Conservation (phyloP, 2,888 invertebrate species). For the Zaprionus lineosus region DNA sequence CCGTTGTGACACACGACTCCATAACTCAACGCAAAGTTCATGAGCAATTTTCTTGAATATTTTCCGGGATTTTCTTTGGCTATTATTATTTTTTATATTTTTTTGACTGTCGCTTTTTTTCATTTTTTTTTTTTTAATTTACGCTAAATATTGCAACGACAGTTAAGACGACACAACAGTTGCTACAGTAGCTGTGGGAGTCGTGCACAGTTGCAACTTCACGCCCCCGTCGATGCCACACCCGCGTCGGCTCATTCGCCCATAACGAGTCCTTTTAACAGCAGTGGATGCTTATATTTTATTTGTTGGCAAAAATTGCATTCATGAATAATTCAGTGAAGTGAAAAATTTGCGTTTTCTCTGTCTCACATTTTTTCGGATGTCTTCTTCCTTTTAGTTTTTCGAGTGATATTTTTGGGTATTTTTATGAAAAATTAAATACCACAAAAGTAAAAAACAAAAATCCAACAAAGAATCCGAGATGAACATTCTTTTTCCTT, state of each 20-base stretch:
- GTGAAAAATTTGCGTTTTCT: slow-evolving; percentile 63
- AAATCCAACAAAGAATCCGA: slow-evolving; percentile 21
- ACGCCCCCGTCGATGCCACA: slow-evolving; percentile 17
- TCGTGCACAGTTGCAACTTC: slow-evolving; percentile 42
- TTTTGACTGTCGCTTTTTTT: too few relatives aligned
- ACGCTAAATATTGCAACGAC: slow-evolving; percentile 62
- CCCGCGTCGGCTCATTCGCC: slow-evolving; percentile 38
- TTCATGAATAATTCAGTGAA: slow-evolving; percentile 80
- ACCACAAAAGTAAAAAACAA: slow-evolving; percentile 8
- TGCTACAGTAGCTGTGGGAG: slow-evolving; percentile 4
- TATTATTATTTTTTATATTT: too few relatives aligned
- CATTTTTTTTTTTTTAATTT: slow-evolving; percentile 56
- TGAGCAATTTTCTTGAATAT: slow-evolving; percentile 42
- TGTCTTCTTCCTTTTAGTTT: slow-evolving; percentile 8
- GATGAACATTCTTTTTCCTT: slow-evolving; percentile 53
- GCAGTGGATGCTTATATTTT: slow-evolving; percentile 62
- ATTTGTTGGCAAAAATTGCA: slow-evolving; percentile 79
- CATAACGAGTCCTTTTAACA: slow-evolving; percentile 7
- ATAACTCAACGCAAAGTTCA: slow-evolving; percentile 60
- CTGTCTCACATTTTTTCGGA: slow-evolving; percentile 23
- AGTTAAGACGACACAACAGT: slow-evolving; percentile 52
- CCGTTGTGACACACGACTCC: slow-evolving; percentile 43
- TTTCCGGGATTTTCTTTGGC: too few relatives aligned
- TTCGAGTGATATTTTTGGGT: slow-evolving; percentile 25
- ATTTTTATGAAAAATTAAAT: slow-evolving; percentile 24